Evolutionary conservation across 2,797 vertebrate species (phyloP).

Genomic region (Enteromius argenteus): DNA sequence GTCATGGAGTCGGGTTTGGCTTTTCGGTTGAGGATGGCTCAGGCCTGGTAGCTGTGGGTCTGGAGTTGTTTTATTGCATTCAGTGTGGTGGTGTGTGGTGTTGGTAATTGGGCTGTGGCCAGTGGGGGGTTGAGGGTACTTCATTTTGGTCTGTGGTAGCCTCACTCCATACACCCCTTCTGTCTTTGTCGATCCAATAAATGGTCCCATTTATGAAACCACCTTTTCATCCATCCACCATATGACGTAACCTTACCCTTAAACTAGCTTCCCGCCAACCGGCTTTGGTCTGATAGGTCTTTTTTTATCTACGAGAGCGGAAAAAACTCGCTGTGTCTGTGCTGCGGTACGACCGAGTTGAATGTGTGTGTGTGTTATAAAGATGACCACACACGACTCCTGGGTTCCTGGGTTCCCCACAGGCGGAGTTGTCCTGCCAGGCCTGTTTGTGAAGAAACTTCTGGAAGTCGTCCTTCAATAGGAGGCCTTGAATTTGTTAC

Average conservation of each 20-base stretch:
- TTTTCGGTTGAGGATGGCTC: conserved; percentile 20
- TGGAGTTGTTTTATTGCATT: conserved; percentile 59
- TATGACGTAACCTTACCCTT: conserved; percentile 51
- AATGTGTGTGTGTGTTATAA: conserved; percentile 36
- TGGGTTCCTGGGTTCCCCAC: conserved; percentile 41
- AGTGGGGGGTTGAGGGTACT: conserved; percentile 54
- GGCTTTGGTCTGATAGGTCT: conserved; percentile 46
- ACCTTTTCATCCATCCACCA: conserved; percentile 52
- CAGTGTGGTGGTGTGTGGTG: conserved; percentile 57
- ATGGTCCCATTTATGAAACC: conserved; percentile 55
- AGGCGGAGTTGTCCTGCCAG: conserved; percentile 42
- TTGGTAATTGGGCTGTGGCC: conserved; percentile 55
- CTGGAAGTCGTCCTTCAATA: conserved; percentile 19
- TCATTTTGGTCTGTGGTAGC: conserved; percentile 64
- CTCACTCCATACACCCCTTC: conserved; percentile 39
- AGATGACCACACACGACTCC: conserved; percentile 48
- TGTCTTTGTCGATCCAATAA: conserved; percentile 53
- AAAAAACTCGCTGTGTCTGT: conserved; percentile 40
- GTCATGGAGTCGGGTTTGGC: background rate
- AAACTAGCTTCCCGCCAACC: conserved; percentile 47
- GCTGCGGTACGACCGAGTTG: conserved; percentile 18
- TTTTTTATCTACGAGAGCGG: conserved; percentile 39
- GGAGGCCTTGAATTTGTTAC: background rate
- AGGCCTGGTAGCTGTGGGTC: conserved; percentile 40
- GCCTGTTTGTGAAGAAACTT: conserved; percentile 39